Evolutionary conservation across 2,797 vertebrate species (phyloP).

Genomic region (Acanthurus lineatus): DNA sequence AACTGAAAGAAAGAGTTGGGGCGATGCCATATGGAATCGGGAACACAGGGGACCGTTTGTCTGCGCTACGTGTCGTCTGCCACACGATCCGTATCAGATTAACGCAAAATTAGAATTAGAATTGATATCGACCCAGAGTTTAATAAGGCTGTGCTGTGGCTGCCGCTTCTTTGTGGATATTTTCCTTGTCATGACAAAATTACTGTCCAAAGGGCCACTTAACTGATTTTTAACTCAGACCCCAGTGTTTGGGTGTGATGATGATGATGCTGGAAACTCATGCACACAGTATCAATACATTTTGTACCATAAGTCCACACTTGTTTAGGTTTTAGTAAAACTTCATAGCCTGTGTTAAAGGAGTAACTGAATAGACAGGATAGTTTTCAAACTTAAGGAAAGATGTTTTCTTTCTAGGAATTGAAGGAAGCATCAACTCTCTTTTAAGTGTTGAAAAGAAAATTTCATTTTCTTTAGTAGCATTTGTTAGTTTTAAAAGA

Average conservation of each 20-base stretch:
- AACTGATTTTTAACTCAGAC: neutral
- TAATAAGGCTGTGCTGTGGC: conserved; percentile 21
- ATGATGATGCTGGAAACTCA: neutral
- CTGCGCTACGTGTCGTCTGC: conserved; percentile 50
- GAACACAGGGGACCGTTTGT: conserved; percentile 61
- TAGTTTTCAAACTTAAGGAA: neutral
- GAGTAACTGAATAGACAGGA: too few relatives aligned
- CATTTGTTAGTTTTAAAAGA: neutral
- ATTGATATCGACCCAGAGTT: conserved; percentile 32
- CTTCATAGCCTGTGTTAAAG: neutral
- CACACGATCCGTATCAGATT: conserved; percentile 64
- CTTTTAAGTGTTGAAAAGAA: neutral
- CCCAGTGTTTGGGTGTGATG: neutral
- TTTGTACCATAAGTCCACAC: neutral
- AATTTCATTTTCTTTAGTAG: neutral
- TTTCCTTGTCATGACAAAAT: neutral
- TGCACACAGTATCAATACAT: neutral
- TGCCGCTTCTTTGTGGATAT: conserved; percentile 21
- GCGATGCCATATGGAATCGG: conserved; percentile 67
- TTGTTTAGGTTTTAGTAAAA: neutral
- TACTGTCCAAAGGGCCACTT: conserved; percentile 2
- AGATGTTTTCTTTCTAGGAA: neutral
- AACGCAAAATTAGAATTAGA: conserved; percentile 63
- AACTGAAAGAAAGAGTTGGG: conserved; percentile 50
- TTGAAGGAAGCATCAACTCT: neutral